A percentile compares a stretch with the other conserved stretches of the same genome.
phyloP scores from a whole-genome alignment of 2,797 vertebrate genomes.

The Sebastes minor region DNA sequence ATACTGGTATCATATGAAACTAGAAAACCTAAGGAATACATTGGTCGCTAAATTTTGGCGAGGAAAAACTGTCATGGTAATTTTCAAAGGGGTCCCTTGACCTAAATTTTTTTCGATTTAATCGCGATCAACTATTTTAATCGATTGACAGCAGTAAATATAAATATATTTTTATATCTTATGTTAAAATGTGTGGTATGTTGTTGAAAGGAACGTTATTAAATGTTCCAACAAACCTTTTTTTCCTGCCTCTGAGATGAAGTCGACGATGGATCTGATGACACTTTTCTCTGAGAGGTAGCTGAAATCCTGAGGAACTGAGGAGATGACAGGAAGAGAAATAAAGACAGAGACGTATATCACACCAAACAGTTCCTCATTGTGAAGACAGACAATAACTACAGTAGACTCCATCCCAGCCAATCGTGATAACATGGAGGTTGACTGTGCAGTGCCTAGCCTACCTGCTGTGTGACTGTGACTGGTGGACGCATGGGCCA shows the following conservation, averaged over 20 bases:
- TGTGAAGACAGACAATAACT: not conserved
- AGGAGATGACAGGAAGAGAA: slow-evolving; percentile 30
- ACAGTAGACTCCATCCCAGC: too few relatives aligned
- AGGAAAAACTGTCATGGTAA: too few relatives aligned
- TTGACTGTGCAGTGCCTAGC: not conserved
- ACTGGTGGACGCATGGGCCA: slow-evolving; percentile 87
- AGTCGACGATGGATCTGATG: slow-evolving; percentile 86
- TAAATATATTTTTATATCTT: not conserved
- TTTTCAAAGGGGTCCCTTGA: too few relatives aligned
- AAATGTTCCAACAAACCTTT: slow-evolving; percentile 83
- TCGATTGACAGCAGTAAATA: accelerated
- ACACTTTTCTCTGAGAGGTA: slow-evolving; percentile 93
- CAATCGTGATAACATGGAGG: not conserved
- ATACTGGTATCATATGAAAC: too few relatives aligned
- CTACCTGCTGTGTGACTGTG: slow-evolving; percentile 90
- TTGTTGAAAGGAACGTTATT: not conserved
- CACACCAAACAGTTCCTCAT: not conserved
- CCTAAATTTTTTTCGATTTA: too few relatives aligned
- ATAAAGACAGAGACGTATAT: too few relatives aligned
- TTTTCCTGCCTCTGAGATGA: slow-evolving; percentile 88
- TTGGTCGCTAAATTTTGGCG: too few relatives aligned
- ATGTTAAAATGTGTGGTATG: not conserved
- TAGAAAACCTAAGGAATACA: too few relatives aligned
- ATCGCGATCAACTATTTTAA: not conserved
- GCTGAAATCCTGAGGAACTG: slow-evolving; percentile 94